Conservation (phyloP, 2,888 invertebrate species). For the Calliphora vomitoria region DNA sequence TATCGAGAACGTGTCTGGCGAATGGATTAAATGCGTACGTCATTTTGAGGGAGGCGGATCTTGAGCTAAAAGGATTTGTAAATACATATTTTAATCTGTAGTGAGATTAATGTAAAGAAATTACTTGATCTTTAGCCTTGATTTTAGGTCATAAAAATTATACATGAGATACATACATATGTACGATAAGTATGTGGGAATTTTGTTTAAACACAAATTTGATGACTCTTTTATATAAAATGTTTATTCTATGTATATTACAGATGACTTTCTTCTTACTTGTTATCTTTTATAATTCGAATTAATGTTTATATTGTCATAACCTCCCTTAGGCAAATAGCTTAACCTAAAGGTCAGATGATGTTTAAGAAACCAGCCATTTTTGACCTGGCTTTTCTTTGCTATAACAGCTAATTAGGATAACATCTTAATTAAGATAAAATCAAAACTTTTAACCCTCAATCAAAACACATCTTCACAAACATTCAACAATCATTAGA, state of each 20-base stretch:
- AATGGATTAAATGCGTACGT: constrained; percentile 28
- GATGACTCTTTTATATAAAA: too few relatives aligned
- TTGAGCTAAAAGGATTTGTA: background rate
- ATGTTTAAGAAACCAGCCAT: background rate
- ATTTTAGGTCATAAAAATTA: background rate
- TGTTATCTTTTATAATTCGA: background rate
- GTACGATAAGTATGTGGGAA: background rate
- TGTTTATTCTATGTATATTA: too few relatives aligned
- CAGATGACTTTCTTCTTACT: background rate
- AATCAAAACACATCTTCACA: constrained; percentile 19
- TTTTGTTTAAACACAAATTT: too few relatives aligned
- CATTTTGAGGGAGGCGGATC: constrained; percentile 18
- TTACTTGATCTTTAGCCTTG: background rate
- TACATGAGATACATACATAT: too few relatives aligned
- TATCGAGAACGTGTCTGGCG: constrained; percentile 1
- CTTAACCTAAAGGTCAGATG: background rate
- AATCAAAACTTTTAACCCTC: constrained; percentile 27
- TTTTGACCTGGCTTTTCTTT: constrained; percentile 1
- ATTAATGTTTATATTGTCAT: background rate
- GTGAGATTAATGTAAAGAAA: background rate
- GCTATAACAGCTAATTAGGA: constrained; percentile 11
- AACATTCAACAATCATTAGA: background rate
- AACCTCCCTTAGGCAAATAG: background rate
- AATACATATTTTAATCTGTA: background rate
- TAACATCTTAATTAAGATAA: background rate